Evolutionary conservation across 2,797 vertebrate species (phyloP).

Genomic region (Sitta carolinensis): DNA sequence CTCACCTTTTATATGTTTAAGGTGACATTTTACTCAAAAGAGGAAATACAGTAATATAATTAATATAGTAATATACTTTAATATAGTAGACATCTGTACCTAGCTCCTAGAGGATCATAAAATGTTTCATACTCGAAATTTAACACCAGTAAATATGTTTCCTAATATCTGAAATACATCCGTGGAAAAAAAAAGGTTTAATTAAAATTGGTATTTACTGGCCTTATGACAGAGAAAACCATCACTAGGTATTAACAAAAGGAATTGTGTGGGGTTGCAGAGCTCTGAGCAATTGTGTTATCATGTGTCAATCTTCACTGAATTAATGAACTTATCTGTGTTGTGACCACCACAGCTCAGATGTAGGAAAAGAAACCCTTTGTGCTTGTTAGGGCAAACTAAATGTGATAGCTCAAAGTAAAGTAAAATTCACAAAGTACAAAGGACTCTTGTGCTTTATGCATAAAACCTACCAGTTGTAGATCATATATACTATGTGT

Average conservation of each 20-base stretch:
- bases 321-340: neutral
- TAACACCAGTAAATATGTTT: neutral
- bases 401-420: neutral
- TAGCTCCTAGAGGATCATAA: neutral
- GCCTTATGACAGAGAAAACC: neutral
- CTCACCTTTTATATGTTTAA: neutral
- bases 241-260: neutral
- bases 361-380: neutral
- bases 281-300: neutral
- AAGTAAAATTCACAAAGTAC: neutral
- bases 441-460: neutral
- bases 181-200: neutral
- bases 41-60: neutral
- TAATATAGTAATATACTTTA: neutral
- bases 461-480: neutral
- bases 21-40: neutral
- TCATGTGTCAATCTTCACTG: neutral
- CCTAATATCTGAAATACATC: neutral
- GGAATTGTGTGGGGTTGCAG: neutral
- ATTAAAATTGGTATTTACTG: neutral
- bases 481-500: neutral
- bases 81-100: neutral
- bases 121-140: neutral
- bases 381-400: neutral
- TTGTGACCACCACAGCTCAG: neutral